A percentile compares a stretch with the other conserved stretches of the same genome.
Conservation (phyloP, 2,797 vertebrate species). For the Fratercula arctica region DNA sequence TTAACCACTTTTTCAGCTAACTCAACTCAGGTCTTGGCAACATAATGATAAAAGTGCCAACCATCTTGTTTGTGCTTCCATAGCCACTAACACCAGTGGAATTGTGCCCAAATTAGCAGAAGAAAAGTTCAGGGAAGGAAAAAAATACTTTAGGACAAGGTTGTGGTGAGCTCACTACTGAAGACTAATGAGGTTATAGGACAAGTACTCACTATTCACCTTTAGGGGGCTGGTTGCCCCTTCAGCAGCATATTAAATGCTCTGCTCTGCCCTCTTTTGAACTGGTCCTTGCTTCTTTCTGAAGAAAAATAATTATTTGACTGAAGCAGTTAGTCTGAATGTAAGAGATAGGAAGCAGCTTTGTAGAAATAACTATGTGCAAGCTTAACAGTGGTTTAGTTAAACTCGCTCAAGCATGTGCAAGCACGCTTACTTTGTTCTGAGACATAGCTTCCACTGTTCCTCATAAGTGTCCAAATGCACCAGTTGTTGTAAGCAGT, state of each 20-base stretch:
- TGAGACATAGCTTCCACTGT: not conserved
- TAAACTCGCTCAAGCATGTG: not conserved
- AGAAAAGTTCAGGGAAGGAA: not conserved
- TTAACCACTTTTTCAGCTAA: not conserved
- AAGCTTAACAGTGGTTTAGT: not conserved
- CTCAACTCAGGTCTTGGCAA: not conserved
- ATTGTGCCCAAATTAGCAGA: not conserved
- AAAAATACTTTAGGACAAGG: not conserved
- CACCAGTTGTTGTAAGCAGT: not conserved
- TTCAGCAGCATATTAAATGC: not conserved
- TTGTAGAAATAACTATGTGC: not conserved
- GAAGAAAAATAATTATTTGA: not conserved
- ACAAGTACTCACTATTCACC: not conserved
- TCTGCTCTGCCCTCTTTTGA: not conserved
- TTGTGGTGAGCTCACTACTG: not conserved
- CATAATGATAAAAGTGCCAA: too few relatives aligned
- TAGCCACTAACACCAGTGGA: not conserved
- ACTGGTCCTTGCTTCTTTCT: not conserved
- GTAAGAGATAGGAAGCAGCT: not conserved
- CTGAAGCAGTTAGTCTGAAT: not conserved
- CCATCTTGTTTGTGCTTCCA: not conserved
- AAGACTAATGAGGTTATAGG: not conserved
- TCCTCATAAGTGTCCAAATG: not conserved
- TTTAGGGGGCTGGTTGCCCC: not conserved
- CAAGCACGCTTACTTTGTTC: not conserved